Evolutionary conservation across 2,888 invertebrate species (phyloP).

Genomic region (Polietes domitor): DNA sequence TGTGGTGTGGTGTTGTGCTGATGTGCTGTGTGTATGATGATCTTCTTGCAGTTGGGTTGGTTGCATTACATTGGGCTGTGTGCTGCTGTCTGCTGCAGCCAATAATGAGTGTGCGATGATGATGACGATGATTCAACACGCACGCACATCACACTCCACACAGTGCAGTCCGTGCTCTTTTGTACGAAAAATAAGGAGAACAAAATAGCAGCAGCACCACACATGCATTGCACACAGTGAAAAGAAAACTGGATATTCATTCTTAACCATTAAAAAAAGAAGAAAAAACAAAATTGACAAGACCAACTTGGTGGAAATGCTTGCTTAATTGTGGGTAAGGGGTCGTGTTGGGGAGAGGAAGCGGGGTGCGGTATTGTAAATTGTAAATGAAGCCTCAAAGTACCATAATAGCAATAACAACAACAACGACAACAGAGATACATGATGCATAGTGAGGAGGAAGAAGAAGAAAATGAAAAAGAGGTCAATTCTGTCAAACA

Average conservation of each 20-base stretch:
- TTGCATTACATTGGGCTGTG: too few species aligned
- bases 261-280: not conserved
- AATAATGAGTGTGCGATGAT: not conserved
- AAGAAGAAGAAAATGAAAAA: not conserved
- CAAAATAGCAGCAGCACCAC: not conserved
- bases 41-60: not conserved
- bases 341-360: not conserved
- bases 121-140: slow-evolving; percentile 55
- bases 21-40: not conserved
- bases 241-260: slow-evolving; percentile 49
- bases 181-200: slow-evolving; percentile 45
- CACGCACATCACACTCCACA: slow-evolving; percentile 4
- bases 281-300: slow-evolving; percentile 5
- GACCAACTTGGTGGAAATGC: not conserved
- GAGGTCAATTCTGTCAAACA: slow-evolving; percentile 5
- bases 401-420: not conserved
- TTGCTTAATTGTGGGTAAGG: not conserved
- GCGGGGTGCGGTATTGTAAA: not conserved
- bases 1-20: not conserved
- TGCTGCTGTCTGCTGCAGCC: not conserved
- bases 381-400: not conserved
- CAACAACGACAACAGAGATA: not conserved
- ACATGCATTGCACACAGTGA: not conserved
- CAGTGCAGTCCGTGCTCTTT: slow-evolving; percentile 17
- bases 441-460: not conserved